Evolutionary conservation across 2,797 vertebrate species (phyloP), one percentile per base, ranked within the genome.

Genomic region (Heterohyrax brucei): DNA sequence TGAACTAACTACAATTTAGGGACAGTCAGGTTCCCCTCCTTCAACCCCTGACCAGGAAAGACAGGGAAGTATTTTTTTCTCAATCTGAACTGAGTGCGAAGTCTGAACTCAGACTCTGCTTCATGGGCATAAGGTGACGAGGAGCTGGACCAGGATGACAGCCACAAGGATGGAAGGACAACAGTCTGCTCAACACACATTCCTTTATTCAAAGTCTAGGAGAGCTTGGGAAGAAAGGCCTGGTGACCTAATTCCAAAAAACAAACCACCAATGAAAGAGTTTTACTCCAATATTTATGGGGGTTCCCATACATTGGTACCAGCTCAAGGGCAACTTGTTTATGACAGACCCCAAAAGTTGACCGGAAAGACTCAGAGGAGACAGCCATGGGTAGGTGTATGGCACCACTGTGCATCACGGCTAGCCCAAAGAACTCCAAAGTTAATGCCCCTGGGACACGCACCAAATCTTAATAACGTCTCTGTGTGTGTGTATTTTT

Each of bases 331-430:
- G 59, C 59, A 61, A 61, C 62, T 28, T 7, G 22, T 64, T 64
- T 28, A 24, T 9, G 3, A 64, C 62, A 64, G 10, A 56, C 64
- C 89, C 26, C 59, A n/a, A 16, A 73, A 22, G 10, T 48, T 72
- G 10, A 81, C 46, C 21, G n/a, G 61, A 53, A 28, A 68, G 53
- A 77, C 7, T 18, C 9, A 59, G 66, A 22, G 7, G 24, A 70
- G 68, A 44, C 72, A 82, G 87, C 26, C n/a, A n/a, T 30, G 68
- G n/a, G 14, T 70, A 70, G 14, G 68, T 13, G 10, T 33, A n/a
- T 3, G n/a, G 16, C n/a, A 16, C 12, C 46, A 72, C 21, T 6
- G 9, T 7, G 21, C 33, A 21, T 8, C 1, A 2, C 4, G 7
- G n/a, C 21, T n/a, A 53, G 46, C 22, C 92, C 13, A 61, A 85